Evolutionary conservation across 2,113 vertebrate genomes (phyloP).

Genomic region (Bettongia penicillata): DNA sequence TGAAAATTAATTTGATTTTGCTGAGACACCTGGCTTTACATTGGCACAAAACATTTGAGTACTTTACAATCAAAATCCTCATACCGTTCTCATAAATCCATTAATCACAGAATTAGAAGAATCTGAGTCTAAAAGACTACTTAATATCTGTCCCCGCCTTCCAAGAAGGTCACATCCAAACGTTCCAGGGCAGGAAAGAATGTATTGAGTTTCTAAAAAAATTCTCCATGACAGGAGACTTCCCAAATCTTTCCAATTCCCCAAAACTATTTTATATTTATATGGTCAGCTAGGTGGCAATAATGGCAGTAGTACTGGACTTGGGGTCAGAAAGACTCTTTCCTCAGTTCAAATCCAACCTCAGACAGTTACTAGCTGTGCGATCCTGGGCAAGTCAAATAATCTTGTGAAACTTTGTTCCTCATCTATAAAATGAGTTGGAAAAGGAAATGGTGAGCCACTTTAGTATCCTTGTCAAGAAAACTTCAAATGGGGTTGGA

Average conservation of each 20-base stretch:
- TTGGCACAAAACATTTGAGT: slow-evolving; percentile 9
- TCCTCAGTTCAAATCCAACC: no score
- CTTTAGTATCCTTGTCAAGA: no score
- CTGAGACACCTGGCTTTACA: neutral
- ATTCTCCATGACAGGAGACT: neutral
- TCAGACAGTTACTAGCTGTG: no score
- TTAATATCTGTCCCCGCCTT: neutral
- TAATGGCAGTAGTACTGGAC: no score
- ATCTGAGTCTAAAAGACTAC: slow-evolving; percentile 18
- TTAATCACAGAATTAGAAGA: slow-evolving; percentile 1
- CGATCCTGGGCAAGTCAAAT: no score
- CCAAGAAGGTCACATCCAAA: slow-evolving; percentile 30
- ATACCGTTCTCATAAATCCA: slow-evolving; percentile 15
- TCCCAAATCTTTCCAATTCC: neutral
- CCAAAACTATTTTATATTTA: neutral
- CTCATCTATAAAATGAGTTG: no score
- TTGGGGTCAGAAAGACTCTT: no score
- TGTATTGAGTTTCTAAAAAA: neutral
- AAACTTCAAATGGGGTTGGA: no score
- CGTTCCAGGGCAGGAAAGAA: neutral
- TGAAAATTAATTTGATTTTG: slow-evolving; percentile 21
- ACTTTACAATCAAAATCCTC: slow-evolving; percentile 9
- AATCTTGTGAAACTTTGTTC: no score
- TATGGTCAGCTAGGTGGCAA: no score
- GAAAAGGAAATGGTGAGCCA: no score